phyloP scores from a whole-genome alignment of 2,113 vertebrate species.

The Raphicerus campestris region DNA sequence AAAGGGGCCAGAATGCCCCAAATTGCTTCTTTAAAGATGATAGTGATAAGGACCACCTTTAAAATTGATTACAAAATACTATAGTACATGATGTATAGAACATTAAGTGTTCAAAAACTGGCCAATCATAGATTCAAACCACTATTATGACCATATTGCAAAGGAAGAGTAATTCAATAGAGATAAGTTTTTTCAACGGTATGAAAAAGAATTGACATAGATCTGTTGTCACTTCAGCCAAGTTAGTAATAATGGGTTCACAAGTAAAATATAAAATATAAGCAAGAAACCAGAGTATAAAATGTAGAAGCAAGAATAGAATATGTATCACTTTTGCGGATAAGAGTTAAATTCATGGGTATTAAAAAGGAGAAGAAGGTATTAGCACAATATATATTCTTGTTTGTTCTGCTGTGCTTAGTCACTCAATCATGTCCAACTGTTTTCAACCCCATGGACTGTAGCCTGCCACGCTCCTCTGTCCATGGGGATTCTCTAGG shows the following conservation, averaged over 20 bases:
- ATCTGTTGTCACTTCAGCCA: neutral
- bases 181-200: neutral
- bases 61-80: neutral
- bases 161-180: neutral
- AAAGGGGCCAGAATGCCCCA: neutral
- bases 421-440: neutral
- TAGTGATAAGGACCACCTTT: neutral
- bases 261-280: neutral
- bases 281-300: neutral
- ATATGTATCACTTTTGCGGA: neutral
- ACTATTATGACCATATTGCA: neutral
- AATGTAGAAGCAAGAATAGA: neutral
- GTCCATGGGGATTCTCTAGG: neutral
- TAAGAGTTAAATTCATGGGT: neutral
- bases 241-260: neutral
- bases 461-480: neutral
- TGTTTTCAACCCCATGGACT: neutral
- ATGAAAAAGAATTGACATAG: neutral
- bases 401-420: neutral
- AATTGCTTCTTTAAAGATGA: neutral
- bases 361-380: neutral
- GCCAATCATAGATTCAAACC: neutral
- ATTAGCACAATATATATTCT: neutral
- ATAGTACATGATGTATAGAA: neutral
- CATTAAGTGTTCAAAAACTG: neutral